Conservation (phyloP, 2,113 vertebrate genomes). For the Gambusia holbrooki region DNA sequence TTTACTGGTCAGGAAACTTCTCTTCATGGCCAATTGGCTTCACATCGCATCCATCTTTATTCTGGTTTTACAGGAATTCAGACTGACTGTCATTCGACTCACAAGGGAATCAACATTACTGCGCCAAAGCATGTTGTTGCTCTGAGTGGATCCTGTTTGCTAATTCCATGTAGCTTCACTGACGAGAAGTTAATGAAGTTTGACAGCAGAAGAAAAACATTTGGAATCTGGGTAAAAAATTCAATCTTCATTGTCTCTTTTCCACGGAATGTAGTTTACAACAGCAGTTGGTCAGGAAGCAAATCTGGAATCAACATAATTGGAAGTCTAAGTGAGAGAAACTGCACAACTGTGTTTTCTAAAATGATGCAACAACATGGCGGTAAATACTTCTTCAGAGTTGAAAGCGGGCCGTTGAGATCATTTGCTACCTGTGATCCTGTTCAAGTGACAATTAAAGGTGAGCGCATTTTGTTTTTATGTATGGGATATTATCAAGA, state of each 20-base stretch:
- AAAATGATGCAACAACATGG: background rate
- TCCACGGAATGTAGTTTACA: conserved; percentile 22
- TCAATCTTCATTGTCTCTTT: rapidly evolving
- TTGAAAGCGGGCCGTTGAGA: rapidly evolving
- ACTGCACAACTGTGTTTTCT: conserved; percentile 64
- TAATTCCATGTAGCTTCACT: conserved; percentile 2
- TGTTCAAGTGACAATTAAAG: conserved; percentile 32
- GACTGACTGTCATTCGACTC: background rate
- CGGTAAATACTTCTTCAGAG: conserved; percentile 50
- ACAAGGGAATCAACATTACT: background rate
- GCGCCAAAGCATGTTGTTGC: background rate
- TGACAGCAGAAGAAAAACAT: background rate
- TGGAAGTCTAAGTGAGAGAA: conserved; percentile 46
- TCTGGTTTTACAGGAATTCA: conserved; percentile 2
- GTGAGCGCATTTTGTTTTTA: conserved; percentile 24
- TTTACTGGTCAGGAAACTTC: background rate
- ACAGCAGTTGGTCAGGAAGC: rapidly evolving
- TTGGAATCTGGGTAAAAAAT: background rate
- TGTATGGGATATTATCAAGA: background rate
- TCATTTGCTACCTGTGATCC: background rate
- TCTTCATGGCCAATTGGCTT: background rate
- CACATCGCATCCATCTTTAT: background rate
- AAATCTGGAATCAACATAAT: conserved; percentile 10
- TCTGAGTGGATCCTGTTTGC: conserved; percentile 7
- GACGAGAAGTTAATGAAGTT: background rate